phyloP scores from a whole-genome alignment of 2,113 vertebrate species.

The Cathartes aura region DNA sequence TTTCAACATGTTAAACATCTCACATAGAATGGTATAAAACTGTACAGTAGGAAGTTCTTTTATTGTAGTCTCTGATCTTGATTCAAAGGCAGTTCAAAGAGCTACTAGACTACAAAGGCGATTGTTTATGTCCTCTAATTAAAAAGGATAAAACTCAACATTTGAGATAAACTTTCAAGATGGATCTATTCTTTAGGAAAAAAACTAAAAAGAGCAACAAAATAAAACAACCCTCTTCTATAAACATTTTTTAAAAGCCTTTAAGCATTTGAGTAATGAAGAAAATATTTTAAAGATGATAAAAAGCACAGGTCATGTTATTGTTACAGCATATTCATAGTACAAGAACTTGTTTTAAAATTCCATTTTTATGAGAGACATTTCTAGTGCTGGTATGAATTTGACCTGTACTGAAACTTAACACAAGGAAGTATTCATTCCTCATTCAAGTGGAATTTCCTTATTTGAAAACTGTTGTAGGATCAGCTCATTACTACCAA shows the following conservation, averaged over 20 bases:
- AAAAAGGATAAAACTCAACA: not conserved
- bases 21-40: not conserved
- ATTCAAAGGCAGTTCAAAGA: constrained; percentile 55
- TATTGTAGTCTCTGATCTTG: constrained; percentile 23
- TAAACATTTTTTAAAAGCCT: not conserved
- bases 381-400: not conserved
- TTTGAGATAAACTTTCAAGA: not conserved
- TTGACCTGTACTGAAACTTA: not conserved
- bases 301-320: not conserved
- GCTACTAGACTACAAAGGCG: not conserved
- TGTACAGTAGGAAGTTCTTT: not conserved
- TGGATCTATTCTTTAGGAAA: not conserved
- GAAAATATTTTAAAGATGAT: not conserved
- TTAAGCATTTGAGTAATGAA: not conserved
- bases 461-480: not conserved
- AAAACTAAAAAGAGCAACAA: not conserved
- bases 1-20: not conserved
- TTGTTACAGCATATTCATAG: not conserved
- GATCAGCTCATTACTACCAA: not conserved
- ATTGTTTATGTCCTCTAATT: constrained; percentile 31
- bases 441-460: not conserved
- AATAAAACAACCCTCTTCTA: not conserved
- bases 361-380: not conserved
- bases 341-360: not conserved
- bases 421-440: not conserved